Evolutionary conservation across 2,888 invertebrate genomes (phyloP).

Genomic region (Xestia ashworthii): DNA sequence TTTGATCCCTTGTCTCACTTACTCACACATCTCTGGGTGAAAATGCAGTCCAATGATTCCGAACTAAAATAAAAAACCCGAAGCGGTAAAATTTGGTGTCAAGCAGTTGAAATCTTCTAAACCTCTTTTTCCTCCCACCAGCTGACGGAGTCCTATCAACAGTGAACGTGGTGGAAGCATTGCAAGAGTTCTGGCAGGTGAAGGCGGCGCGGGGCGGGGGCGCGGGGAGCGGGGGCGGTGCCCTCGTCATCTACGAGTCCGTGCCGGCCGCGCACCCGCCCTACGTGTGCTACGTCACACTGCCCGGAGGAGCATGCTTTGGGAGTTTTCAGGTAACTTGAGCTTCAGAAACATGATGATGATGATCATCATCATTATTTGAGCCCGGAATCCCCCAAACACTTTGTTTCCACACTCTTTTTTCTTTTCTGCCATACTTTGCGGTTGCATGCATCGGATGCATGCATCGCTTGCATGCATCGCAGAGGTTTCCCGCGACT

Average conservation of each 20-base stretch:
- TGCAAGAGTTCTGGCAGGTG: slow-evolving; percentile 99
- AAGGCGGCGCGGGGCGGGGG: slow-evolving; percentile 95
- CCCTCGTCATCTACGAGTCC: slow-evolving; percentile 98
- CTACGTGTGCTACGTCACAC: slow-evolving; percentile 98
- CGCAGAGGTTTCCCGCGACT: not conserved
- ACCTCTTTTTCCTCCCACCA: slow-evolving; percentile 52
- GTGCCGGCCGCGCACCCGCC: slow-evolving; percentile 97
- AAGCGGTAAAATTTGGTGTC: not conserved
- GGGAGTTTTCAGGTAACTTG: slow-evolving; percentile 97
- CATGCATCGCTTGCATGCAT: too few species aligned
- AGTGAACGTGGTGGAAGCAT: slow-evolving; percentile 98
- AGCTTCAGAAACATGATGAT: not conserved
- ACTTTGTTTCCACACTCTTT: not conserved
- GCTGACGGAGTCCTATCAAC: slow-evolving; percentile 88
- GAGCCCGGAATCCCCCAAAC: not conserved
- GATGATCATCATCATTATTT: not conserved
- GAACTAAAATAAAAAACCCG: not conserved
- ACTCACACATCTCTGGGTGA: not conserved
- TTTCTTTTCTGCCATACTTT: not conserved
- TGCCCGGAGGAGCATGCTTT: slow-evolving; percentile 98
- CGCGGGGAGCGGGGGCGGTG: slow-evolving; percentile 96
- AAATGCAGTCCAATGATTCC: not conserved
- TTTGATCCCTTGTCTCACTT: not conserved
- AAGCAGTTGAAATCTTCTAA: not conserved
- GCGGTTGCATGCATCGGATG: not conserved